Base-by-base conservation (phyloP, 2,888 invertebrate genomes). In the Bruchidius siliquastri region DNA sequence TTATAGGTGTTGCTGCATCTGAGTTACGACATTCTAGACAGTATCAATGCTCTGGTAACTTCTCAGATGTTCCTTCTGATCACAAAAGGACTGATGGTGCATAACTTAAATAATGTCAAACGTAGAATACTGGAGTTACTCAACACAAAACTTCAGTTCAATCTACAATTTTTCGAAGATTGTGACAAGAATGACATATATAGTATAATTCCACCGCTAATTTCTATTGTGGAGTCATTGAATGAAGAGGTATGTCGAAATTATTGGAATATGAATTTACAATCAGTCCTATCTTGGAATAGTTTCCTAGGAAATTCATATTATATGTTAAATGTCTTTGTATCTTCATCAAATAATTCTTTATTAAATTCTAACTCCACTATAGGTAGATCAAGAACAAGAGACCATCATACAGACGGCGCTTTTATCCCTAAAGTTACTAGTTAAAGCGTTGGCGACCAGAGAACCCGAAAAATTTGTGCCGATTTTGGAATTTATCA, bases 91-190 rank as follows among this genome's bases (percentile, higher is more conserved):
- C 86, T 98, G 72, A 86, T 94, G 80, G 89, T 90, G 71, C 93
- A 96, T 82, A 90, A 92, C 67, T 84, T 94, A 22, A 86, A 90
- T 20, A 90, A 91, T 6, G 92, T 98, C 0, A 90, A 93, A 77
- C 90, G 93, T 75, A 93, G 96, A 83, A 92, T 95, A 0, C 89
- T 98, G 86, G 97, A 98, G 81, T 86, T 98, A 67, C 87, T 98
- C 0, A 96, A 95, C 81, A 89, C 90, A 10, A 95, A 96, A 85
- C 88, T 98, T 8, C 92, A 94, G 77, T 89, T 90, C 75, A 91
- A 92, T 75, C 88, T 89, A 0, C 88, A 89, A 2, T 91, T 91
- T 80, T 90, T 92, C 71, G 85, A 86, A 0, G 87, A 89, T 72
- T 89, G 90, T 3, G 81, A 83, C 20, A 79, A 80, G 72, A 75